phyloP scores from a whole-genome alignment of 1,140 invertebrate genomes.

The Liolophura sinensis region DNA sequence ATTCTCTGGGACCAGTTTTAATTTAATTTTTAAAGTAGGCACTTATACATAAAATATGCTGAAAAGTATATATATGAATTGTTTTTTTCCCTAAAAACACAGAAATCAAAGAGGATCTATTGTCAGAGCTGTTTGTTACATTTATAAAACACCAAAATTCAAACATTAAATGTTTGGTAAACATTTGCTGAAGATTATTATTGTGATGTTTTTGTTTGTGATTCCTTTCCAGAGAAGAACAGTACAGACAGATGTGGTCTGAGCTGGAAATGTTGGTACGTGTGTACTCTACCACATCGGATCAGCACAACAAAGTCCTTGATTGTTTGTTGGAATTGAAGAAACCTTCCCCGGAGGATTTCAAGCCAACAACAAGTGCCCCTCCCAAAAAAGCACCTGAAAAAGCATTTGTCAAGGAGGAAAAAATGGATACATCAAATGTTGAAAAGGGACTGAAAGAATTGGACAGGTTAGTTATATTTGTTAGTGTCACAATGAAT shows the following conservation, averaged over 20 bases:
- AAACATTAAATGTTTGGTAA: no score
- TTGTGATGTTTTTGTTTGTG: constrained; percentile 1
- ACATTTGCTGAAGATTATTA: not conserved
- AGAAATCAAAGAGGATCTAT: no score
- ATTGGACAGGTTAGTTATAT: constrained; percentile 63
- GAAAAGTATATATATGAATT: no score
- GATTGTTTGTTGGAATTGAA: constrained; percentile 83
- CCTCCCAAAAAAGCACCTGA: constrained; percentile 40
- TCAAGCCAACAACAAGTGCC: constrained; percentile 60
- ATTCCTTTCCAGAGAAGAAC: constrained; percentile 71
- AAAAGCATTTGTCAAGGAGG: constrained; percentile 44
- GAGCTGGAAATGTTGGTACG: constrained; percentile 85
- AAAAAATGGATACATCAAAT: constrained; percentile 66
- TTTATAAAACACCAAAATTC: no score
- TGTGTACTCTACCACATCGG: constrained; percentile 70
- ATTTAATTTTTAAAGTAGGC: no score
- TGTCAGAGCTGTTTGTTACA: no score
- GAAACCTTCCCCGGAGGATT: constrained; percentile 42
- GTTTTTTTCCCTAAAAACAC: no score
- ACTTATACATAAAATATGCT: no score
- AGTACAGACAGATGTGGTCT: constrained; percentile 86
- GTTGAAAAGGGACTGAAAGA: constrained; percentile 66
- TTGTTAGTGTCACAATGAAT: not conserved
- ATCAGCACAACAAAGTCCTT: constrained; percentile 76
- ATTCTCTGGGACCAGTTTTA: no score